Evolutionary conservation across 2,113 vertebrate genomes (phyloP), one percentile per base, ranked within the genome.

Genomic region (Lampris megalopsis): DNA sequence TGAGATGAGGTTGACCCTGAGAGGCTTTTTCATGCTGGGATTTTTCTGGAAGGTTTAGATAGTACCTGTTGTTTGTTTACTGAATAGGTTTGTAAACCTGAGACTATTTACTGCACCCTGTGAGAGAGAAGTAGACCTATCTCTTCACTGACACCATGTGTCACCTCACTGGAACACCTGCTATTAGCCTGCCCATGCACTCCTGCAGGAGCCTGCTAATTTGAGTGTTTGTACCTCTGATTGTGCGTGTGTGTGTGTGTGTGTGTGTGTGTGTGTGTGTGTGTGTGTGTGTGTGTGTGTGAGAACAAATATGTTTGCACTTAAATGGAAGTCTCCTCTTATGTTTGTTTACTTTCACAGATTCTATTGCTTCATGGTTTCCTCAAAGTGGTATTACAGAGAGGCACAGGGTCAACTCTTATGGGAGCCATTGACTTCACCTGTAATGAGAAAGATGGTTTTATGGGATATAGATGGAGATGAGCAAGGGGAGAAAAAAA

Each of bases 61-160:
- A 1, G 3, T 13, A 3, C 9, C 50, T 40, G 58, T 59, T 57
- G 8, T 64, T 63, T 63, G 35, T 73, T 50, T 38, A 11, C 10
- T 37, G 58, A 37, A 35, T 50, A 37, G 45, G 45, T 71, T 9
- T 71, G 57, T 69, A 57, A 57, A 53, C 43, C 60, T 45, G 24
- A 45, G 11, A 7, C 38, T 63, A 42, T 63, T 63, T 24, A n/a
- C 60, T 63, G 41, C n/a, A 9, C 52, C 40, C 35, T 42, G 54
- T 11, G 36, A 11, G 42, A 11, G 42, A 47, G 9, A 5, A 37
- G 54, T 6, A 37, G 36, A 36, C 1, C 41, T 36, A 36, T 47
- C 53, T 37, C 9, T 36, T 43, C 9, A 58, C 2, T 11, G 24
- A 62, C 45, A 37, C 47, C 61, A 48, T 36, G 45, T 24, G 35